Conservation (phyloP, 2,113 vertebrate genomes). For the Sprattus sprattus region DNA sequence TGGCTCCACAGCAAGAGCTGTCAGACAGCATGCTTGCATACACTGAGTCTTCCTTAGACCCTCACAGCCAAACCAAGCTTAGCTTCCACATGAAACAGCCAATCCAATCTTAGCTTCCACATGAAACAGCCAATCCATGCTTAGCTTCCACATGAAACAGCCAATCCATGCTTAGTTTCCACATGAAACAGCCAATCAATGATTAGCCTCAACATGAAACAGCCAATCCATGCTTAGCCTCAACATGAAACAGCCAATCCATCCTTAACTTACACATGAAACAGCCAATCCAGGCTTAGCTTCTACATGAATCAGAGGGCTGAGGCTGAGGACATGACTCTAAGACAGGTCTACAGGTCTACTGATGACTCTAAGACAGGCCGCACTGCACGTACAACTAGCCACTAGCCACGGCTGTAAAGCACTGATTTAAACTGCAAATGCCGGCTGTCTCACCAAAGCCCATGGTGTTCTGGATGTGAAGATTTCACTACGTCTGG, state of each 20-base stretch:
- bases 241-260: too few relatives aligned
- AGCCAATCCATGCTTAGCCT: too few relatives aligned
- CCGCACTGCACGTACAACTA: not conserved
- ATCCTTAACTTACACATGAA: too few relatives aligned
- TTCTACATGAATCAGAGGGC: not conserved
- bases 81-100: too few relatives aligned
- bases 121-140: too few relatives aligned
- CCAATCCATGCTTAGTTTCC: too few relatives aligned
- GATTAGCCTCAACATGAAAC: too few relatives aligned
- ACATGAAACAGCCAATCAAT: too few relatives aligned
- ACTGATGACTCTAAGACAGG: not conserved
- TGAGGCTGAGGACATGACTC: not conserved
- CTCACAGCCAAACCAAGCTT: not conserved
- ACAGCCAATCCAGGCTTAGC: not conserved
- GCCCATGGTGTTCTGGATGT: not conserved
- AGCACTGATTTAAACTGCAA: not conserved
- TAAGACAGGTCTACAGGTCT: too few relatives aligned
- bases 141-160: too few relatives aligned
- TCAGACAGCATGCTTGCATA: not conserved
- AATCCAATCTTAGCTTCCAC: too few relatives aligned
- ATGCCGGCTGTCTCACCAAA: not conserved
- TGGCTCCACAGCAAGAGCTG: not conserved
- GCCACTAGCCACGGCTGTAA: not conserved
- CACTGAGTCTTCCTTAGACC: not conserved
- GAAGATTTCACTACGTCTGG: not conserved